phyloP scores from a whole-genome alignment of 2,888 invertebrate species.

The Pemphredon lugubris region DNA sequence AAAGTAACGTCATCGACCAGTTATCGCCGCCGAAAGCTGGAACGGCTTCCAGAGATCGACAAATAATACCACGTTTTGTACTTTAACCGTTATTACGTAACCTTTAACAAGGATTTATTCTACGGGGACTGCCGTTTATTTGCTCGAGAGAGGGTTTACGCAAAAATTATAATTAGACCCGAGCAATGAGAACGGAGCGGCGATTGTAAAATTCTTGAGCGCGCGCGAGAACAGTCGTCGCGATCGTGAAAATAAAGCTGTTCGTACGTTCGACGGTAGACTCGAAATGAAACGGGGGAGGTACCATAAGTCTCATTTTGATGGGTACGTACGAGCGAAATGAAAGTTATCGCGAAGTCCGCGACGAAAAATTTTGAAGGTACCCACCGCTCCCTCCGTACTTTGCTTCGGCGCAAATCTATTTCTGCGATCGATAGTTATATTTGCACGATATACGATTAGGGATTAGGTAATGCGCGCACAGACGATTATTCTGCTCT shows the following conservation, averaged over 20 bases:
- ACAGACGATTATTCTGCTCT: slow-evolving; percentile 23
- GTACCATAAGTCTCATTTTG: no score
- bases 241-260: no score
- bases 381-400: no score
- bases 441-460: not conserved
- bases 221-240: no score
- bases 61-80: slow-evolving; percentile 20
- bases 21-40: not conserved
- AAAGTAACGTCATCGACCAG: slow-evolving; percentile 3
- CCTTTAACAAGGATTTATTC: slow-evolving; percentile 23
- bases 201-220: not conserved
- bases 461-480: slow-evolving; percentile 5
- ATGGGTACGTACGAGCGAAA: no score
- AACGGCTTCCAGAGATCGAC: slow-evolving; percentile 17
- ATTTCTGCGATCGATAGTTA: no score
- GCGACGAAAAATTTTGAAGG: no score
- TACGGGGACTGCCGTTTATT: slow-evolving; percentile 15
- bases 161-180: slow-evolving; percentile 54
- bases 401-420: no score
- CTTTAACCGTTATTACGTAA: slow-evolving; percentile 38
- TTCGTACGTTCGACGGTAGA: no score
- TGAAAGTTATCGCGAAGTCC: no score
- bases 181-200: not conserved
- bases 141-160: slow-evolving; percentile 21
- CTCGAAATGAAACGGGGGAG: no score